Evolutionary conservation across 2,888 invertebrate species (phyloP), one percentile per base, ranked within the genome.

Genomic region (Lasius fuliginosus): DNA sequence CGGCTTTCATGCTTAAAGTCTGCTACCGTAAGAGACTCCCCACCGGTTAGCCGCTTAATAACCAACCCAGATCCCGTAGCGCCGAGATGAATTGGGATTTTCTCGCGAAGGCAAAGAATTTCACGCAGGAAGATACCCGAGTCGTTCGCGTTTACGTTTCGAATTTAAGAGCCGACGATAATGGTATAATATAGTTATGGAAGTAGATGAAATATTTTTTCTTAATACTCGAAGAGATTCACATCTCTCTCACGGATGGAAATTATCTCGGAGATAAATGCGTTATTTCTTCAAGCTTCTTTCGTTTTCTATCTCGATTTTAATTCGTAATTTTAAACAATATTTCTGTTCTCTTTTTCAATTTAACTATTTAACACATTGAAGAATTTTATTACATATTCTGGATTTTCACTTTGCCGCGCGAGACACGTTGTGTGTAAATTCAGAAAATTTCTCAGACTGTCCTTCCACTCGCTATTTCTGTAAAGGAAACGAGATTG

Each of bases 1-100:
- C 60, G 83, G 87, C 67, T 69, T 49, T n/a, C n/a, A 64, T 71
- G 83, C 85, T 89, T 84, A 88, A 74, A 87, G 90, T 85, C 90
- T 89, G 89, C 79, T 33, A 33, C 71, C 33, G 71, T 79, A 79
- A 71, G 79, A 33, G 90, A 91, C 92, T 93, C 90, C 90, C 90
- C 87, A n/a, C 87, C 79, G 91, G 93, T 92, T 91, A 92, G 90
- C 91, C 92, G 90, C 93, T 92, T 91, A 90, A 92, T 93, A 91
- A 92, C 73, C 73, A 69, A 64, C 64, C 79, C 12, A 18, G 33
- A 15, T 30, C 76, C 27, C 18, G 18, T 11, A 58, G 60, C 71
- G 30, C 15, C 27, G 46, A 79, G 71, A 71, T 71, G 79, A 81
- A 81, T 73, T 60, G 58, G 9, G 73, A 79, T 79, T 27, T 58